These are phyloP conservation scores for Lates calcarifer DNA, from an alignment of 2,113 vertebrate species.

Conservation along the genomic window DNA sequence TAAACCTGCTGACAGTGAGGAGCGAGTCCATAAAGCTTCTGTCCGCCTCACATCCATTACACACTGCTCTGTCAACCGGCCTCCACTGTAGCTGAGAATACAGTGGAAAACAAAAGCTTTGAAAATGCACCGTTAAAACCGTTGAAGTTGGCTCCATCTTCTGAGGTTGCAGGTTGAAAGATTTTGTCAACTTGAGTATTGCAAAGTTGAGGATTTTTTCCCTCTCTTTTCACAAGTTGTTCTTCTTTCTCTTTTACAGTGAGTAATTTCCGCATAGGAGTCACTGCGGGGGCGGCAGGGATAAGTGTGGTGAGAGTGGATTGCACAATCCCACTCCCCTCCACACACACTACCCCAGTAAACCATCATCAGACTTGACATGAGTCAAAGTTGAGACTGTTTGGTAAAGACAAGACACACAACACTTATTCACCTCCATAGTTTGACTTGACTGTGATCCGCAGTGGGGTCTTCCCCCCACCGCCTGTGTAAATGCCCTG, in stretches of 20 bases:
- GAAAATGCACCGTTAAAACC: neutral
- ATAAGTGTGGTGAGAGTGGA: conserved; percentile 23
- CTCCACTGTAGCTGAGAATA: conserved; percentile 4
- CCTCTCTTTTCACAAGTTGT: conserved; percentile 32
- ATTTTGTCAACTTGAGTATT: conserved; percentile 20
- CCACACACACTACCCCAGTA: neutral
- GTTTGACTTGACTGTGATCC: conserved; percentile 5
- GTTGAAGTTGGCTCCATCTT: conserved; percentile 9
- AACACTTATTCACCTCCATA: neutral
- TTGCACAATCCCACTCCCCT: conserved; percentile 60
- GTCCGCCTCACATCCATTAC: conserved; percentile 47
- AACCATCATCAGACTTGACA: conserved; percentile 38
- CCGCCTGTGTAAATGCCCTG: neutral
- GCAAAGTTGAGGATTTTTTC: conserved; percentile 12
- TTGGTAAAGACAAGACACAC: conserved; percentile 16
- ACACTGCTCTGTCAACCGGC: conserved; percentile 27
- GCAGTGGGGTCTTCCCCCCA: neutral
- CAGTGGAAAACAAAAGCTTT: conserved; percentile 7
- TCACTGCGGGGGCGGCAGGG: conserved; percentile 43
- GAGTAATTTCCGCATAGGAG: conserved; percentile 53
- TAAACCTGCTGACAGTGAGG: conserved; percentile 64
- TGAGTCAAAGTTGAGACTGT: conserved; percentile 58
- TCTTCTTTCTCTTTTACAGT: conserved; percentile 34
- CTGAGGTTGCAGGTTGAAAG: neutral
- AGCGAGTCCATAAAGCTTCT: conserved; percentile 63